Base-by-base conservation (phyloP, 2,888 invertebrate genomes). In the Silvanus unidentatus region DNA sequence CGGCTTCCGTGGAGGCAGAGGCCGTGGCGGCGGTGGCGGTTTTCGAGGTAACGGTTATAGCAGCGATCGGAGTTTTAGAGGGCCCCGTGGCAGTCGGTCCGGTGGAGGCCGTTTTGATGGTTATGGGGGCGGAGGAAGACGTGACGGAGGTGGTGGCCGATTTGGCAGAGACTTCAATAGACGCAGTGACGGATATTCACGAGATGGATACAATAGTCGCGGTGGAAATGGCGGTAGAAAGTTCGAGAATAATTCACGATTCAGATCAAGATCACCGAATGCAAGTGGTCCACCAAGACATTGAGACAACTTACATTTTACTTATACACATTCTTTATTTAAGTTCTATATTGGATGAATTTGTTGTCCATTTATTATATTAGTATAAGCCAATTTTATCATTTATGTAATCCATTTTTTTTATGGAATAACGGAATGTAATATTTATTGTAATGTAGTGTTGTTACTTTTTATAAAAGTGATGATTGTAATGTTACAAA, bases 1-100 rank as follows among this genome's bases (percentile, higher is more conserved):
- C 44, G 75, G 80, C 45, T 74, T 77, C 39, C 71, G 77, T 41
- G 78, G 80, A 54, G 77, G 78, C 60, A 73, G 80, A 14, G 77
- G 80, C 48, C 74, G 78, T 35, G 73, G 77, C 3, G 73, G 76
- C 38, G 72, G 75, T 22, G 62, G 72, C 28, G 72, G 72, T 57
- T 64, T 64, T 40, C 61, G 63, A 47, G 61, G 64, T 51, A 63
- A 69, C 49, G 57, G 61, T 49, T 65, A 67, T 46, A 69, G 71
- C 42, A 70, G 69, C 42, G 67, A 63, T 42, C 62, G 64, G 35
- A 59, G 62, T 37, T 59, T 69, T 44, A 58, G 71, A 32, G 68
- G 73, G 45, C 71, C 71, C 55, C 64, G 68, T 28, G 47, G 46
- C 8, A 48, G 52, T 50, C 44, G 62, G 39, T 52, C 53, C 11